Conservation (phyloP, 2,888 invertebrate species). For the Liodrosophila aerea region DNA sequence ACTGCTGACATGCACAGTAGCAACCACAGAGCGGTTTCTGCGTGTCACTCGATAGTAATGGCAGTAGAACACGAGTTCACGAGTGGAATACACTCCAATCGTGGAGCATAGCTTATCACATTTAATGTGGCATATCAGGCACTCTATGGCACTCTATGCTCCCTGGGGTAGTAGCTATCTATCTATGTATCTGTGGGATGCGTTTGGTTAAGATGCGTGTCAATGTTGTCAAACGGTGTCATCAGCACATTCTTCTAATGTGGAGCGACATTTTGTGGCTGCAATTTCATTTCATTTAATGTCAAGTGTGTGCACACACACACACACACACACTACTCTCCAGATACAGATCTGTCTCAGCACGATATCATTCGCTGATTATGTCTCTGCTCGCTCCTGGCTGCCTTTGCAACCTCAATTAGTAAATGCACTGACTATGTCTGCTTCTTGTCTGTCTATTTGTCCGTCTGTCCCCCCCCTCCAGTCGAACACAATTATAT, state of each 20-base stretch:
- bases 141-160: constrained; percentile 65
- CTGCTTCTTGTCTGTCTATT: background rate
- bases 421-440: constrained; percentile 60
- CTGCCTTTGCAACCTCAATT: constrained; percentile 56
- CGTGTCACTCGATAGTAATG: no score
- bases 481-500: constrained; percentile 58
- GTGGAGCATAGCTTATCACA: constrained; percentile 56
- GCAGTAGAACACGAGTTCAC: constrained; percentile 19
- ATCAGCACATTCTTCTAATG: constrained; percentile 42
- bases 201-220: constrained; percentile 60
- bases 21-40: constrained; percentile 42
- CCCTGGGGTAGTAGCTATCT: constrained; percentile 28
- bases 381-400: constrained; percentile 11
- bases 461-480: background rate
- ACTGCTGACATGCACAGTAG: constrained; percentile 4
- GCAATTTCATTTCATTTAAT: constrained; percentile 69
- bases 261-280: constrained; percentile 34
- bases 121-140: constrained; percentile 60
- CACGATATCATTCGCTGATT: constrained; percentile 35
- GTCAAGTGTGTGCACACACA: constrained; percentile 51
- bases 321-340: constrained; percentile 29
- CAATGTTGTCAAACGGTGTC: constrained; percentile 75
- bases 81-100: constrained; percentile 28
- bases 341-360: constrained; percentile 1
- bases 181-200: constrained; percentile 35